Evolutionary conservation across 1,140 invertebrate genomes (phyloP), one percentile per base, ranked within the genome.

Genomic region (Caenorhabditis elegans): DNA sequence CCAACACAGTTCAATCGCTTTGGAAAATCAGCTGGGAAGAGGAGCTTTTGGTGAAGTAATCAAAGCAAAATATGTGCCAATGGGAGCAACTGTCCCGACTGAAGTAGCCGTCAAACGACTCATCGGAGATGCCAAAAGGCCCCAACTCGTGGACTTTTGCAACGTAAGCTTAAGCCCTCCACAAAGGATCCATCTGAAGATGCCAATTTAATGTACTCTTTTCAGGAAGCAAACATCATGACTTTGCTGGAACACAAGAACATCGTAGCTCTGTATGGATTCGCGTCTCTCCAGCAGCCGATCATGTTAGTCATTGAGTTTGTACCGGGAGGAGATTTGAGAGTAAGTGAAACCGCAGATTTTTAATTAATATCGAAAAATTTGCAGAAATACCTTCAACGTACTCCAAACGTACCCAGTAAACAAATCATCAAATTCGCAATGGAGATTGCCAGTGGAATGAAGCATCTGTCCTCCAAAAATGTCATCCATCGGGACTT

Each of bases 381-480:
- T 34, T 43, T 70, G 6, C 60, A 70, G 60, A 70, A 70, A 39
- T 39, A 70, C 39, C 31, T 70, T 22, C 60, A 43, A 39, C 5
- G 5, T 2, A 70, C 60, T 22, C n/a, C n/a, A 1, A 19, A 39
- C 28, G 34, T 82, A 10, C 24, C 28, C 10, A 51, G 17, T 19
- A 79, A 76, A 39, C 80, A 82, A 10, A n/a, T 85, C 2, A 31
- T 76, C 15, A 43, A 34, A 19, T 93, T 95, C 55, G 92, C 94
- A 76, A 96, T 97, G 91, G 95, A 98, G 85, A 95, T 96, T 79
- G 94, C 95, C 76, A 94, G 95, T 0, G 94, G 95, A 70, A 98
- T 98, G 96, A 96, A 98, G 88, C 98, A 98, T 90, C 92, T 98
- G 11, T 96, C 96, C 6, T 95, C 96, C 2, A 34, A 47, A 48